phyloP scores from a whole-genome alignment of 2,113 vertebrate genomes.

The Herpailurus yagouaroundi region DNA sequence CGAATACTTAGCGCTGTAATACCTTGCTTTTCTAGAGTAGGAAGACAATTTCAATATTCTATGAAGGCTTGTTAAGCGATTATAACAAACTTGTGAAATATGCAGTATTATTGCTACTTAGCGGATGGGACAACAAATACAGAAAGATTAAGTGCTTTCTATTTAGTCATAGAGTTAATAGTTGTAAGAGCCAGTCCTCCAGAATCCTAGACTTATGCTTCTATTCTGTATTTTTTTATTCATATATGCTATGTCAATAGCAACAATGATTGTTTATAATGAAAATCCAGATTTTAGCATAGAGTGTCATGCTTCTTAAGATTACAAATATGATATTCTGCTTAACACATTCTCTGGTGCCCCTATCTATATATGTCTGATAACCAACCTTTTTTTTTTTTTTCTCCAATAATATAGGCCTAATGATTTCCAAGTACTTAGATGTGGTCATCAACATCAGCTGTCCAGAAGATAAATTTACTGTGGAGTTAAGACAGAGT shows the following conservation, averaged over 20 bases:
- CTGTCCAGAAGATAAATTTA: not conserved
- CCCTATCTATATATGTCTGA: not conserved
- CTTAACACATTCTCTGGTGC: not conserved
- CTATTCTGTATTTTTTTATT: not conserved
- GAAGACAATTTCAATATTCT: not conserved
- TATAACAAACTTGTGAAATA: not conserved
- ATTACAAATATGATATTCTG: not conserved
- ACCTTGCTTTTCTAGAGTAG: not conserved
- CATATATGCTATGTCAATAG: not conserved
- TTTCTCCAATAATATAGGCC: not conserved
- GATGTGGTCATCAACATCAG: not conserved
- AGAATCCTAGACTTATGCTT: not conserved
- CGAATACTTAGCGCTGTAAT: not conserved
- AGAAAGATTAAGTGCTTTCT: not conserved
- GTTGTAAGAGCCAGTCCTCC: not conserved
- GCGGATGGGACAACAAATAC: not conserved
- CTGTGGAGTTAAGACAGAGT: not conserved
- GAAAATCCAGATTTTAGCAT: not conserved
- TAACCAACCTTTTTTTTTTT: not conserved
- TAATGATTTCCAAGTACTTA: not conserved
- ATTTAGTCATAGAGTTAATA: not conserved
- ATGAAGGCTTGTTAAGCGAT: not conserved
- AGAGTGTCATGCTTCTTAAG: not conserved
- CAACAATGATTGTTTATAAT: not conserved
- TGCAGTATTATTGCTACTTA: not conserved